Evolutionary conservation across 1,140 invertebrate genomes (phyloP).

Genomic region (Drosophila setifemur): DNA sequence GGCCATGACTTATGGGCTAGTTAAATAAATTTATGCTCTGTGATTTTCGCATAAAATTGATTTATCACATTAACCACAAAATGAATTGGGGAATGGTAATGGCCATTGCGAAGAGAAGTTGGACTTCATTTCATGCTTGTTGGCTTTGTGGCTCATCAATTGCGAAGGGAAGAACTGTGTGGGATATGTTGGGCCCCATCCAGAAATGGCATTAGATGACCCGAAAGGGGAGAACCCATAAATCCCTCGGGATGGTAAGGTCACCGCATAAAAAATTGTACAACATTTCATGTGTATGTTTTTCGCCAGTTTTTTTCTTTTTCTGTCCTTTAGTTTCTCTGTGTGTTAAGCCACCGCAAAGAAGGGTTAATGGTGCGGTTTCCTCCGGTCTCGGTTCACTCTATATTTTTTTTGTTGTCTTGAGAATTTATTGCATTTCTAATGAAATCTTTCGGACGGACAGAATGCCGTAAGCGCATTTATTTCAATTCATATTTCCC

Average conservation of each 20-base stretch:
- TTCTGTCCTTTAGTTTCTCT: not conserved
- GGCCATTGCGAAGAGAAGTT: slow-evolving; percentile 24
- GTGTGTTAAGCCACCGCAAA: slow-evolving; percentile 65
- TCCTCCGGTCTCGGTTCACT: not conserved
- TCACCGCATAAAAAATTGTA: slow-evolving; percentile 44
- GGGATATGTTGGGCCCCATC: slow-evolving; percentile 45
- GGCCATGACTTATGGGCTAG: slow-evolving; percentile 73
- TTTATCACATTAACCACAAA: slow-evolving; percentile 79
- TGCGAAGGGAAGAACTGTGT: slow-evolving; percentile 37
- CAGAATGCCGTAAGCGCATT: slow-evolving; percentile 65
- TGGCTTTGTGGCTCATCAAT: slow-evolving; percentile 79
- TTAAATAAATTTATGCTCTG: slow-evolving; percentile 81
- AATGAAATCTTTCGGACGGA: slow-evolving; percentile 56
- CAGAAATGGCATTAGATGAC: slow-evolving; percentile 71
- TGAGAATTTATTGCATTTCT: slow-evolving; percentile 73
- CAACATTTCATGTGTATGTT: slow-evolving; percentile 37
- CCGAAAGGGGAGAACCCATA: slow-evolving; percentile 60
- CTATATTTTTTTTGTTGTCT: not conserved
- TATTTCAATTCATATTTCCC: slow-evolving; percentile 78
- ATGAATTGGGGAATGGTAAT: slow-evolving; percentile 44
- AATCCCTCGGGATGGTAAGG: slow-evolving; percentile 55
- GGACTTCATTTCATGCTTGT: slow-evolving; percentile 77
- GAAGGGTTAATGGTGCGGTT: slow-evolving; percentile 73
- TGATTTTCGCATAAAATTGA: slow-evolving; percentile 80
- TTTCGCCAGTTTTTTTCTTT: not conserved